These are phyloP conservation scores for Centroberyx gerrardi DNA, from an alignment of 2,797 vertebrate species.

Conservation along the genomic window DNA sequence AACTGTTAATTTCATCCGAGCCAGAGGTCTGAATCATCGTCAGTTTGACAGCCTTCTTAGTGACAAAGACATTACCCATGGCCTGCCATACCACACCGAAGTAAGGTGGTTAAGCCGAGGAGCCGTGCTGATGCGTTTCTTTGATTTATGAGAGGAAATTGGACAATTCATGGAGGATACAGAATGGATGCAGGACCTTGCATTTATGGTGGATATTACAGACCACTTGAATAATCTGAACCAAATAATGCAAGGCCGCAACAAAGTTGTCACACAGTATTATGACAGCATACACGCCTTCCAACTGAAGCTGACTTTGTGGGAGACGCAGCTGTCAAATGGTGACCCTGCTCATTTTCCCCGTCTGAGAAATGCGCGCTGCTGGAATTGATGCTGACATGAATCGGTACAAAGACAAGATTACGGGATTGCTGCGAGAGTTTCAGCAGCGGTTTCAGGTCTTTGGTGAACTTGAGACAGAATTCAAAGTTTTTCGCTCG, in stretches of 20 bases:
- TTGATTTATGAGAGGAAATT: too few species aligned
- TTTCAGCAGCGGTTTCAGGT: conserved; percentile 58
- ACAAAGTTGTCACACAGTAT: conserved; percentile 42
- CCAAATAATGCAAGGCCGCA: conserved; percentile 38
- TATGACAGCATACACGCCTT: conserved; percentile 47
- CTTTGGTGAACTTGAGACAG: conserved; percentile 23
- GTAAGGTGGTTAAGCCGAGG: too few species aligned
- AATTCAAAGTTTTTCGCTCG: conserved; percentile 18
- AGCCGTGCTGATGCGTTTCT: too few species aligned
- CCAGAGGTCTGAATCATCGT: too few species aligned
- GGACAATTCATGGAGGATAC: too few species aligned
- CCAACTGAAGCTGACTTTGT: conserved; percentile 41
- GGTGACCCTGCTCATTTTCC: conserved; percentile 33
- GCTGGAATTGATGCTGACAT: background rate
- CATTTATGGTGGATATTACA: conserved; percentile 60
- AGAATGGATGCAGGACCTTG: conserved; percentile 46
- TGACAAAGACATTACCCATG: too few species aligned
- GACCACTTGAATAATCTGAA: conserved; percentile 54
- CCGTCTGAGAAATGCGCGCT: conserved; percentile 4
- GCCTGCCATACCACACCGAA: too few species aligned
- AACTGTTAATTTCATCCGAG: too few species aligned
- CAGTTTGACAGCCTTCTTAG: too few species aligned
- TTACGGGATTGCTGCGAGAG: conserved; percentile 30
- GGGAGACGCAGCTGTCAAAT: conserved; percentile 29
- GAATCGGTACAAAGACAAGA: conserved; percentile 17